phyloP scores from a whole-genome alignment of 2,797 vertebrate species.

The Tragelaphus oryx region DNA sequence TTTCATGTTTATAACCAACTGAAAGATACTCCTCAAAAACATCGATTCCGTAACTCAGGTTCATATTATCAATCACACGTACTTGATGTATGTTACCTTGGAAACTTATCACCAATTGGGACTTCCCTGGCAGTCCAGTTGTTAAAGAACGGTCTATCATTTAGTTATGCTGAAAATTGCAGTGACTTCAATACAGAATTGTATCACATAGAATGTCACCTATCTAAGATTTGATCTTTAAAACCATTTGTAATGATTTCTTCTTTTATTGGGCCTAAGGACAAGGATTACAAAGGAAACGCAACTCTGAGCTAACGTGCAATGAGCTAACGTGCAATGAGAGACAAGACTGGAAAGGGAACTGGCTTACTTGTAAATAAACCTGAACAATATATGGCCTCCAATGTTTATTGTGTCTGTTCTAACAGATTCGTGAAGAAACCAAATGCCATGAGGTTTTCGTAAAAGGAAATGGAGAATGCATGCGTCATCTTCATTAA shows the following conservation, averaged over 20 bases:
- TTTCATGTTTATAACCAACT: not conserved
- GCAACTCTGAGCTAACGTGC: not conserved
- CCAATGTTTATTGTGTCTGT: not conserved
- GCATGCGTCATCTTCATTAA: constrained; percentile 27
- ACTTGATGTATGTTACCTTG: not conserved
- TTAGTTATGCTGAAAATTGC: not conserved
- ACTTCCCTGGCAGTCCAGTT: not conserved
- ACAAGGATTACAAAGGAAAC: not conserved
- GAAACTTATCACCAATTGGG: not conserved
- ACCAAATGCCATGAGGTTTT: constrained; percentile 9
- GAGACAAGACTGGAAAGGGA: not conserved
- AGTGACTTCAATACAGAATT: not conserved
- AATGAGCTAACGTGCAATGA: not conserved
- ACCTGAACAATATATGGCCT: not conserved
- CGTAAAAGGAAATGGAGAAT: constrained; percentile 46
- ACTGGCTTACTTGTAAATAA: not conserved
- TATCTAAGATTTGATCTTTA: not conserved
- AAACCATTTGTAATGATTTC: not conserved
- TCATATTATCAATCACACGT: not conserved
- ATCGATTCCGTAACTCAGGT: not conserved
- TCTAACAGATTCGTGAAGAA: constrained; percentile 36
- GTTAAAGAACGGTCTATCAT: not conserved
- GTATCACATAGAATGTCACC: not conserved
- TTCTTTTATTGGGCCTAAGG: not conserved
- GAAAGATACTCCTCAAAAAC: not conserved